Evolutionary conservation across 1,140 invertebrate species (phyloP), one percentile per base, ranked within the genome.

Genomic region (Zaprionus nigranus): DNA sequence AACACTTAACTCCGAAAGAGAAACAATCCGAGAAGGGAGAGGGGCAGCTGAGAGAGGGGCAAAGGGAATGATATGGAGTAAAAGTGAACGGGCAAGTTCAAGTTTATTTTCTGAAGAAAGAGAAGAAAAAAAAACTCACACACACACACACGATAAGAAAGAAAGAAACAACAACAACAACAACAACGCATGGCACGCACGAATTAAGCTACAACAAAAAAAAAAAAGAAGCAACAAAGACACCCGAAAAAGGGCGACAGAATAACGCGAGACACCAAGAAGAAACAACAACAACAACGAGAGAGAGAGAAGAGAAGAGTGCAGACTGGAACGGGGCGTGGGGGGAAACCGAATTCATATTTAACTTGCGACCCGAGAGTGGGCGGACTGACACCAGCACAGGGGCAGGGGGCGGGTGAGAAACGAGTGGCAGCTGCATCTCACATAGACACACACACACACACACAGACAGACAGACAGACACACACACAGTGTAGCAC

Each of bases 41-140:
- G 20, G 15, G 57, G 11, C 24, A 5, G 22, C 51, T 20, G 36
- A n/a, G 26, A 15, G n/a, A 36, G 56, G n/a, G 68, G 36, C 28
- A 62, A 54, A 57, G 63, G 62, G 75, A 66, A 56, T 69, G 74
- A 40, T 61, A 58, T 80, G 72, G 75, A 91, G 88, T 91, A 91
- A 91, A 91, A 91, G 88, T 91, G 88, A 91, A 91, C 88, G 76
- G 88, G 81, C 88, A 91, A 91, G 88, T 91, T 91, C 88, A 91
- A 91, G 88, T 91, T 91, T 87, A 90, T 77, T 87, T 88, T 91
- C 81, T 86, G 78, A 72, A 79, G 71, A 43, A 65, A 75, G 57
- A 53, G 58, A 46, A 34, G 24, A 51, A 63, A 46, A 46, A 46
- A 51, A 26, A 61, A 58, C 22, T 61, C 34, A 56, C 12, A 51